A percentile compares a stretch with the other conserved stretches of the same genome.
Conservation (phyloP, 2,888 invertebrate species). For the Ptychoptera albimana region DNA sequence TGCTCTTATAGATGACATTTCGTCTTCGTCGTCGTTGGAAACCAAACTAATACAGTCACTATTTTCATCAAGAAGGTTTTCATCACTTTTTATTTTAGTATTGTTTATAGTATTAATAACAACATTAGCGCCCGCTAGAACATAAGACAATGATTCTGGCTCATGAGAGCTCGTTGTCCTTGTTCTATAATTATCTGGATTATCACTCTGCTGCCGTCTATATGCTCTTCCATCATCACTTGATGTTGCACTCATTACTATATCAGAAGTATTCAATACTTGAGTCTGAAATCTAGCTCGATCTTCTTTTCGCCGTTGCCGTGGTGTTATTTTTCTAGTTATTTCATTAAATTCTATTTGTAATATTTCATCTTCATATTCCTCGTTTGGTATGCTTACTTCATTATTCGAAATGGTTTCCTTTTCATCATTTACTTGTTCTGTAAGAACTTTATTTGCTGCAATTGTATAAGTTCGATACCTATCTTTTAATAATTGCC, state of each 20-base stretch:
- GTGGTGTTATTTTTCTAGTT: conserved; percentile 30
- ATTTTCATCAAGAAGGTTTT: neutral
- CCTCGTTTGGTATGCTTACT: conserved; percentile 15
- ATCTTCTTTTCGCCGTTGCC: conserved; percentile 48
- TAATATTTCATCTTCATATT: conserved; percentile 28
- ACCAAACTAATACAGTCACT: neutral
- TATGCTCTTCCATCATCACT: neutral
- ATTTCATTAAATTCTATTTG: conserved; percentile 21
- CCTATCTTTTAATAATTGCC: conserved; percentile 58
- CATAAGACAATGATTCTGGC: conserved; percentile 5
- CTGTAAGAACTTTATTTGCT: conserved; percentile 34
- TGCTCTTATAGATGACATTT: conserved; percentile 21
- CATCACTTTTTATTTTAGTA: neutral
- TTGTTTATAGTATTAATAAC: neutral
- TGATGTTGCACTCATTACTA: neutral
- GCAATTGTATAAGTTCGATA: conserved; percentile 72
- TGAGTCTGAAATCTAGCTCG: conserved; percentile 56
- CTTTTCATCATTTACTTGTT: conserved; percentile 5
- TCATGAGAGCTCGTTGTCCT: conserved; percentile 36
- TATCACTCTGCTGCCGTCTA: conserved; percentile 43
- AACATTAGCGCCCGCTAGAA: neutral
- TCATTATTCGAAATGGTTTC: conserved; percentile 15
- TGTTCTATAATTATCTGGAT: conserved; percentile 59
- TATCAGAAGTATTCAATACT: conserved; percentile 21
- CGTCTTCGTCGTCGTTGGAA: conserved; percentile 14